Base-by-base conservation (phyloP, 2,797 vertebrate species). In the Urosaurus nigricauda region DNA sequence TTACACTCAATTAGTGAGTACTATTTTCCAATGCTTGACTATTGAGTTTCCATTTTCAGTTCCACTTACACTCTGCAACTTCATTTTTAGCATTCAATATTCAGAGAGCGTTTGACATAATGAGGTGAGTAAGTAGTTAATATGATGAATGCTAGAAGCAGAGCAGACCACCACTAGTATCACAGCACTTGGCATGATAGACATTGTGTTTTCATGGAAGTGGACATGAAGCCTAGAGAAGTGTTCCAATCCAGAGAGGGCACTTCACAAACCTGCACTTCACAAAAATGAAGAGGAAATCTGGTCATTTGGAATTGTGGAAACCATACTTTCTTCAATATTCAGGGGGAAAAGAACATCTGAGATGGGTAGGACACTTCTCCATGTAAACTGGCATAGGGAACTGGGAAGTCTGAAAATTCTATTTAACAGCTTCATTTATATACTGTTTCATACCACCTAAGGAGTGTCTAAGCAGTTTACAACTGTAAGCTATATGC, bases 61-160 rank as follows among this genome's bases (percentile, higher is more conserved):
- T 51, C 65, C 65, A 5, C 9, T 91, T 90, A 65, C 90, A 14
- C 51, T 84, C 79, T 68, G 8, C 43, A 70, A 56, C 14, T 26
- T 87, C 56, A 37, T 77, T 82, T 80, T 87, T 43, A 21, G 73
- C 12, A 2, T 90, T 93, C n/a, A 51, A 35, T 43, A 75, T 84
- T 70, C 16, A 1, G 9, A 81, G 87, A 84, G 7, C 6, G 0
- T 1, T 84, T 80, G 0, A 7, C 35, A 88, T 47, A 91, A 16
- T 82, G 9, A 90, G 14, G 3, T 1, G 37, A 81, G 4, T 2
- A 6, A 81, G 26, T 73, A 4, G 73, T 1, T 60, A 80, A 84
- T 86, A 68, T 14, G 6, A 87, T 43, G 60, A 91, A 90, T 53
- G 26, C 51, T 56, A 29, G 71, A 78, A 35, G 5, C 70, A 32